Evolutionary conservation across 2,113 vertebrate species (phyloP), one percentile per base, ranked within the genome.

Genomic region (Corythaixoides concolor): DNA sequence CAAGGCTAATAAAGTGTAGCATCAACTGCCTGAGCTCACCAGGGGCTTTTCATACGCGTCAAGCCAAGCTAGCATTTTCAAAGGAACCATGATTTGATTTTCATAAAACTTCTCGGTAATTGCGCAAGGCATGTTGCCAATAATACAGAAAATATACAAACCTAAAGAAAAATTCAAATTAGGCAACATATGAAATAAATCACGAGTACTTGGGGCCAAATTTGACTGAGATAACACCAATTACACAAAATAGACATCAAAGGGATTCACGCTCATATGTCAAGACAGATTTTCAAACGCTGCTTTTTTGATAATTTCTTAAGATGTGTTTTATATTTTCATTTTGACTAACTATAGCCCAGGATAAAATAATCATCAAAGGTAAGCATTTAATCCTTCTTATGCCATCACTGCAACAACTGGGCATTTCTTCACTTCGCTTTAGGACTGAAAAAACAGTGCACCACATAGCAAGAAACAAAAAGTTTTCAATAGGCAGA

Each of bases 1-100:
- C 49, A 68, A 73, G n/a, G 50, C 47, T 86, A 89, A 72, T 63
- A 43, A 93, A 89, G 30, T 4, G 0, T 15, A 49, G 22, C 56
- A 88, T 56, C 77, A 87, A 60, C 16, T 82, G 53, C 47, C 49
- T 82, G 43, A 87, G 77, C 49, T 89, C 35, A 90, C 30, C 27
- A 72, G 21, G 6, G 17, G 68, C 35, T 94, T 78, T 89, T 80
- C 60, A 88, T 8, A 80, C 5, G 12, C 60, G 66, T 82, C 74
- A 95, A 83, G 58, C n/a, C 59, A 84, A 88, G 52, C 24, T 72
- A 68, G 24, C 28, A 63, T 86, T 92, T 95, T 95, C 76, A 94
- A 94, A 95, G 64, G 37, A 94, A 68, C 24, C 15, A n/a, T 28
- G 6, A 85, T 73, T 49, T 77, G 27, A 67, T 85, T 85, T 93